These are phyloP conservation scores for Acropora yongei DNA, from an alignment of 64 coral and sea anemone genomes.

Conservation along the genomic window DNA sequence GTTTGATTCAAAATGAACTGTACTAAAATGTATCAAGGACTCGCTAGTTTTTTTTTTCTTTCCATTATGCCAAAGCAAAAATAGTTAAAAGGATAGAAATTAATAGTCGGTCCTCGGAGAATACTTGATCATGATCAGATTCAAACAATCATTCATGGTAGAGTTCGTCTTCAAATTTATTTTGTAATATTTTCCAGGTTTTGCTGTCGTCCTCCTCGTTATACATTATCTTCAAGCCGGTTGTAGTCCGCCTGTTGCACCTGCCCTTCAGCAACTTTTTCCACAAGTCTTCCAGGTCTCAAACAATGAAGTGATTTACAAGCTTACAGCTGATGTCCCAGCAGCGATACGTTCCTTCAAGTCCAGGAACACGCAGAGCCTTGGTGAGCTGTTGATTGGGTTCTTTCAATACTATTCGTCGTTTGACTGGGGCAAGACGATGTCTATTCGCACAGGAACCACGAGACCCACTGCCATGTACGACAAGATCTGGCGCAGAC, in stretches of 20 bases:
- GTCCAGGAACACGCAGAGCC: constrained; percentile 27
- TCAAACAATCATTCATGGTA: too few species aligned
- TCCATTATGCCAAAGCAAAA: too few species aligned
- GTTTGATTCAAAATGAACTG: too few species aligned
- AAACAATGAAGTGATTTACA: neutral
- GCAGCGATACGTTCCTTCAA: constrained; percentile 13
- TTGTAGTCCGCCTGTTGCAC: neutral
- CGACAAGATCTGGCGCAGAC: constrained; percentile 35
- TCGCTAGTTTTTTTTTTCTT: too few species aligned
- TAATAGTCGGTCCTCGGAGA: too few species aligned
- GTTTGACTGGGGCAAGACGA: constrained; percentile 1
- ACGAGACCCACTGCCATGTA: neutral
- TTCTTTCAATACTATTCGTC: constrained; percentile 27
- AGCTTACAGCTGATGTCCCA: constrained; percentile 14
- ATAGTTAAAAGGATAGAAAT: too few species aligned
- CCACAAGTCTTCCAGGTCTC: constrained; percentile 4
- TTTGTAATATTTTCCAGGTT: neutral
- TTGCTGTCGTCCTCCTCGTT: constrained; percentile 25
- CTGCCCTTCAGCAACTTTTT: constrained; percentile 18
- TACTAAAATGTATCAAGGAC: too few species aligned
- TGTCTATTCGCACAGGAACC: constrained; percentile 16
- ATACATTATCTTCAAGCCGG: constrained; percentile 31
- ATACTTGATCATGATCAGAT: neutral
- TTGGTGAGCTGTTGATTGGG: constrained; percentile 28
- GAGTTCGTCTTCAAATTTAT: neutral